phyloP scores from a whole-genome alignment of 2,888 invertebrate genomes.

The Lasioglossum pauxillum region DNA sequence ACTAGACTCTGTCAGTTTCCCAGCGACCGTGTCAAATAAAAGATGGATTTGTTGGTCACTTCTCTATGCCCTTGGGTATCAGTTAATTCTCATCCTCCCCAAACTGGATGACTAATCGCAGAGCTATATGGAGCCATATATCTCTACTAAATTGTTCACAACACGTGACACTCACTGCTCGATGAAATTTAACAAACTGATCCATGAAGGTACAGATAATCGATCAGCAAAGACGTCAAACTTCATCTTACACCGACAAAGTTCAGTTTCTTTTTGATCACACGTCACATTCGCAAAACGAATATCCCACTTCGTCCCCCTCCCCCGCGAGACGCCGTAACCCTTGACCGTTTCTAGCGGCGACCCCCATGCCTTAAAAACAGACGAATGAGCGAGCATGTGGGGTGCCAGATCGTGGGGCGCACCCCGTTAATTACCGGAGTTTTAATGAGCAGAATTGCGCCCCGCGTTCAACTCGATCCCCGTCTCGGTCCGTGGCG shows the following conservation, averaged over 20 bases:
- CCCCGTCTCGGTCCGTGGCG: conserved; percentile 31
- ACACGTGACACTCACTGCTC: neutral
- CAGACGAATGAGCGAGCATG: conserved; percentile 40
- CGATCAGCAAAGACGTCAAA: neutral
- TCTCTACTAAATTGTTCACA: neutral
- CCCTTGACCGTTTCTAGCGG: conserved; percentile 43
- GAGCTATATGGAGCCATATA: neutral
- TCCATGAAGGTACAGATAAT: neutral
- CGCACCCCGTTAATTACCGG: conserved; percentile 70
- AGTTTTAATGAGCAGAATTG: conserved; percentile 76
- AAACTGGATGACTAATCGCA: too few species aligned
- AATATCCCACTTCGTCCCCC: neutral
- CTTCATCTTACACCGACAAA: neutral
- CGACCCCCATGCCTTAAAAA: conserved; percentile 49
- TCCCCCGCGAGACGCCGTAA: conserved; percentile 17
- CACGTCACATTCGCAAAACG: neutral
- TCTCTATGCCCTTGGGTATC: neutral
- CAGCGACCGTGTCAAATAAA: neutral
- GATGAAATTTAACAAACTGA: neutral
- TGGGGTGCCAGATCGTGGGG: conserved; percentile 58
- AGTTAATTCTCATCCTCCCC: neutral
- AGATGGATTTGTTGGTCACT: neutral
- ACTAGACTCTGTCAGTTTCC: neutral
- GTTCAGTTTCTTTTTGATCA: neutral
- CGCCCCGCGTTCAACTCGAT: conserved; percentile 58